Base-by-base conservation (phyloP, 1,140 invertebrate species). In the Pollicipes pollicipes region DNA sequence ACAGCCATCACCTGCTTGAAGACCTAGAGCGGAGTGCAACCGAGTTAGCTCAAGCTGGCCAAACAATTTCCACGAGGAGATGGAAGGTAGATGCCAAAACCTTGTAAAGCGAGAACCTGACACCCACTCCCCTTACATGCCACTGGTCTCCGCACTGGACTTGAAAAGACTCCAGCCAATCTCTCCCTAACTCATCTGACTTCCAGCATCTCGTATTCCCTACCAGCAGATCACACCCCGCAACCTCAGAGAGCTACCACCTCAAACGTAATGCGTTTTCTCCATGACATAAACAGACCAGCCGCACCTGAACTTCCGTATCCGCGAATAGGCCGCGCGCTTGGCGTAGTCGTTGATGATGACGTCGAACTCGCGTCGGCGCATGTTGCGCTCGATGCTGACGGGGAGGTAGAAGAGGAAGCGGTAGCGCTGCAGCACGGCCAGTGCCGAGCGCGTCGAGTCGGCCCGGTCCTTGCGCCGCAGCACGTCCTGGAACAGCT, bases 341-440 rank as follows among this genome's bases (percentile, higher is more conserved):
- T 77, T 84, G 0, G 92, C 89, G 78, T 97, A 99, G 80, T 99
- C 97, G 79, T 97, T 99, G 70, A 99, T 95, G 29, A 98, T 92
- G 30, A 96, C 85, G 80, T 98, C 94, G 79, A 96, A 98, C 77
- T 99, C 96, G 68, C 91, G 93, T 77, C 90, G 90, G 75, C 89
- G 85, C 72, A 98, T 94, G 76, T 96, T 96, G 71, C 88, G 88
- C 74, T 98, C 93, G 70, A 99, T 97, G 69, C 89, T 90, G 37
- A 91, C 87, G 0, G 96, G 95, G 73, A 99, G 84, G 78, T 95
- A 95, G 78, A 99, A 98, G 0, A 99, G 84, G 80, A 98, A 98
- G 73, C 84, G 83, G 78, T 90, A 93, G 70, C 95, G 84, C 68
- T 94, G 91, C 72, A 98, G 83, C 8, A 98, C 88, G 74, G 91